Conservation (phyloP, 53 echinoderm and acorn worm species). For the Crossaster papposus region DNA sequence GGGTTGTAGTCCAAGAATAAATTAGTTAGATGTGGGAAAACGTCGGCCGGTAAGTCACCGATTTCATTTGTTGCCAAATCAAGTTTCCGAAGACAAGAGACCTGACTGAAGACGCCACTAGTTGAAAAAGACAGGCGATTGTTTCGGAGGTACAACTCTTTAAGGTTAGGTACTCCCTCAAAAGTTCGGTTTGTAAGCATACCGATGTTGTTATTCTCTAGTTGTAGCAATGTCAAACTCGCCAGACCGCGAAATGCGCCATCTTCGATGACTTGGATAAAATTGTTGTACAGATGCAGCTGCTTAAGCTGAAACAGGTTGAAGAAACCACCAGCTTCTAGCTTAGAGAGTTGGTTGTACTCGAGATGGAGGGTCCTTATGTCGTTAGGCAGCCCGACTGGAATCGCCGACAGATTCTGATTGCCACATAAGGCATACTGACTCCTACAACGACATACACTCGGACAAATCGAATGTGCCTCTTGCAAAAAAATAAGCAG, state of each 20-base stretch:
- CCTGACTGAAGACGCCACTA: conserved; percentile 10
- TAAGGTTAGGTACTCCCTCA: conserved; percentile 12
- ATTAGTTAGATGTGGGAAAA: not conserved
- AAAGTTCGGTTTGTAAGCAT: conserved; percentile 31
- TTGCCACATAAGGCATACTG: not conserved
- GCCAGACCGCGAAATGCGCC: conserved; percentile 40
- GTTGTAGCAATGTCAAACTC: not conserved
- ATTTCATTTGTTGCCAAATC: conserved; percentile 17
- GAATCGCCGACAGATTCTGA: not conserved
- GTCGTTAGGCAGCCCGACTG: conserved; percentile 11
- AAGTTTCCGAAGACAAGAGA: not conserved
- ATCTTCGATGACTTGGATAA: conserved; percentile 25
- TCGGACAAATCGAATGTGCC: not conserved
- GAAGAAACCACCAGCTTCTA: conserved; percentile 14
- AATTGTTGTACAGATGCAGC: conserved; percentile 37
- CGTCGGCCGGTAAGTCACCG: not conserved
- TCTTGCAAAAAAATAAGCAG: not conserved
- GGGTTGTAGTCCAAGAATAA: conserved; percentile 7
- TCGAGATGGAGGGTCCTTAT: conserved; percentile 6
- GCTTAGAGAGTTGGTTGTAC: conserved; percentile 33
- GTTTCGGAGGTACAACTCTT: conserved; percentile 4
- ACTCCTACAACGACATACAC: not conserved
- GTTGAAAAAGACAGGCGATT: conserved; percentile 23
- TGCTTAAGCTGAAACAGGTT: not conserved
- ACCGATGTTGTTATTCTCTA: conserved; percentile 34